These are phyloP conservation scores for Brachypodius melanocephalos DNA, from an alignment of 2,113 vertebrate genomes.

Conservation along the genomic window DNA sequence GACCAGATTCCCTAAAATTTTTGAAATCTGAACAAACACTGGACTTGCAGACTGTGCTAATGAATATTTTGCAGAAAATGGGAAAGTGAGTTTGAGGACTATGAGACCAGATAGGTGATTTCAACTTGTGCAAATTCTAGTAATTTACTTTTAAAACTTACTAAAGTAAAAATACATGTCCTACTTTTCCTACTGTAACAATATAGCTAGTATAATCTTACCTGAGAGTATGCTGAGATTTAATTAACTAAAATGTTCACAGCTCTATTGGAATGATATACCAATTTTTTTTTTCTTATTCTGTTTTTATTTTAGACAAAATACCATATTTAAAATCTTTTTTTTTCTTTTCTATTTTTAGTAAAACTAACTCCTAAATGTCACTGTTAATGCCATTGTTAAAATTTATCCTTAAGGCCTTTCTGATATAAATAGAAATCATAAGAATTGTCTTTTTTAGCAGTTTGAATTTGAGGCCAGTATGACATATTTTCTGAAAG, in stretches of 20 bases:
- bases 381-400: background rate
- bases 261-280: background rate
- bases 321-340: background rate
- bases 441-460: background rate
- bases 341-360: background rate
- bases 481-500: background rate
- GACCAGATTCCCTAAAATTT: background rate
- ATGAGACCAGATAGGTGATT: background rate
- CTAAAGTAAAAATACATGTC: background rate
- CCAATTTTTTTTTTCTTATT: background rate
- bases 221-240: background rate
- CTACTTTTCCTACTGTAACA: background rate
- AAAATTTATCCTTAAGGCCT: background rate
- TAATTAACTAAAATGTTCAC: background rate
- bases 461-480: background rate
- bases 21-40: background rate
- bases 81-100: background rate
- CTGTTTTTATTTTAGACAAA: background rate
- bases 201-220: background rate
- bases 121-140: background rate
- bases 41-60: background rate
- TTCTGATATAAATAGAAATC: background rate
- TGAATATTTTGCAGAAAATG: background rate
- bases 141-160: background rate
- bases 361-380: background rate